phyloP scores from a whole-genome alignment of 2,113 vertebrate genomes.

The Hemiprocne comata region DNA sequence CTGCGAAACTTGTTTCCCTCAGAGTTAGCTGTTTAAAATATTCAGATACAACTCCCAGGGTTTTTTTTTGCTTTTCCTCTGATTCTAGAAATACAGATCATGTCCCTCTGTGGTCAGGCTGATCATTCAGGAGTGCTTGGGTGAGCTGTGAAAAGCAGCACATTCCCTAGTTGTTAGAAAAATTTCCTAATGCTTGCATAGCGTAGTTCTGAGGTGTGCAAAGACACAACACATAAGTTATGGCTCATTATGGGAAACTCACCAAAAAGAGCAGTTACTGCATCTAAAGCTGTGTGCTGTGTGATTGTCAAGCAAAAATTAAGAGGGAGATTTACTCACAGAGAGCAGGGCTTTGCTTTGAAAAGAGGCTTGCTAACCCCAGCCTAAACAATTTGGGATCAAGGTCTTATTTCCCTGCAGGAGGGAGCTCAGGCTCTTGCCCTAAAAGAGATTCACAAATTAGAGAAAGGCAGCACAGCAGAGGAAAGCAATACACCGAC shows the following conservation, averaged over 20 bases:
- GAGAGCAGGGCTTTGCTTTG: not conserved
- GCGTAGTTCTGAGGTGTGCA: constrained; percentile 37
- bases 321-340: not conserved
- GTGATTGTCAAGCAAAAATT: not conserved
- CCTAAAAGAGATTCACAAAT: not conserved
- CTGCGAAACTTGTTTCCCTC: not conserved
- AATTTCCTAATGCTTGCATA: not conserved
- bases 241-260: not conserved
- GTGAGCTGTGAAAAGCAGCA: not conserved
- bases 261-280: constrained; percentile 27
- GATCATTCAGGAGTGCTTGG: not conserved
- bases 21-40: not conserved
- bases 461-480: not conserved
- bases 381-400: not conserved
- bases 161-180: constrained; percentile 8
- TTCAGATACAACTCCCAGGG: not conserved
- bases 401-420: not conserved
- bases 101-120: not conserved
- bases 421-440: not conserved
- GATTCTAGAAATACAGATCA: constrained; percentile 12
- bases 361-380: not conserved
- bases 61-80: not conserved
- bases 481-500: fast-evolving
- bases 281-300: not conserved
- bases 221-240: constrained; percentile 4